phyloP scores from a whole-genome alignment of 2,797 vertebrate species.

The Tinamus major region DNA sequence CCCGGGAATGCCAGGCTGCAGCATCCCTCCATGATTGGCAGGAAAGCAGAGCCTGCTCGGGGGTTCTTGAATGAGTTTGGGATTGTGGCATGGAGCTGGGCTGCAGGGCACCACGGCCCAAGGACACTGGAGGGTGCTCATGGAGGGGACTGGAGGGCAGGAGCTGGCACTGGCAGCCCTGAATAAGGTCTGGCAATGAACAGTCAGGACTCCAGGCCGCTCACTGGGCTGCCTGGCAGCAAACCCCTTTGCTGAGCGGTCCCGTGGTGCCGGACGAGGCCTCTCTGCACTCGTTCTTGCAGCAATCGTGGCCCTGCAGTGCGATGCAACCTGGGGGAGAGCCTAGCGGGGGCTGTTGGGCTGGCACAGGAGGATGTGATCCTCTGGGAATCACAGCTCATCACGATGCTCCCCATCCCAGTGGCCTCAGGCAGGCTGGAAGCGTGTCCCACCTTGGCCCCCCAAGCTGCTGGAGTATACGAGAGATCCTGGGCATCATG shows the following conservation, averaged over 20 bases:
- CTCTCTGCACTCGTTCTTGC: neutral
- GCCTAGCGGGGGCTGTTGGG: accelerated
- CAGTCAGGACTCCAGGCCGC: neutral
- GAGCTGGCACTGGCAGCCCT: neutral
- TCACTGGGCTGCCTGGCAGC: conserved; percentile 45
- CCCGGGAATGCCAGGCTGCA: accelerated
- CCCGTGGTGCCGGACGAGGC: neutral
- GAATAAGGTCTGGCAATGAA: neutral
- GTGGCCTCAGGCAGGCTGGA: neutral
- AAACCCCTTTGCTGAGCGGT: accelerated
- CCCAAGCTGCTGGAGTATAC: neutral
- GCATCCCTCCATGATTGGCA: neutral
- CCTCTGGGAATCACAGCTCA: neutral
- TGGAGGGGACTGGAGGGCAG: neutral
- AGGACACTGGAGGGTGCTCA: neutral
- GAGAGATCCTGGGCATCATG: neutral
- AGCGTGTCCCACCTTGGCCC: accelerated
- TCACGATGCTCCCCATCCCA: neutral
- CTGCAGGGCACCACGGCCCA: neutral
- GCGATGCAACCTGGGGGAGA: accelerated
- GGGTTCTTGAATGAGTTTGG: neutral
- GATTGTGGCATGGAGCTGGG: neutral
- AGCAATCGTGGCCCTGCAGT: accelerated
- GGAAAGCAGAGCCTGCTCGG: neutral
- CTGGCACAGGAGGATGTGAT: neutral